These are phyloP conservation scores for Varecia variegata DNA, from an alignment of 2,797 vertebrate species.

Conservation along the genomic window DNA sequence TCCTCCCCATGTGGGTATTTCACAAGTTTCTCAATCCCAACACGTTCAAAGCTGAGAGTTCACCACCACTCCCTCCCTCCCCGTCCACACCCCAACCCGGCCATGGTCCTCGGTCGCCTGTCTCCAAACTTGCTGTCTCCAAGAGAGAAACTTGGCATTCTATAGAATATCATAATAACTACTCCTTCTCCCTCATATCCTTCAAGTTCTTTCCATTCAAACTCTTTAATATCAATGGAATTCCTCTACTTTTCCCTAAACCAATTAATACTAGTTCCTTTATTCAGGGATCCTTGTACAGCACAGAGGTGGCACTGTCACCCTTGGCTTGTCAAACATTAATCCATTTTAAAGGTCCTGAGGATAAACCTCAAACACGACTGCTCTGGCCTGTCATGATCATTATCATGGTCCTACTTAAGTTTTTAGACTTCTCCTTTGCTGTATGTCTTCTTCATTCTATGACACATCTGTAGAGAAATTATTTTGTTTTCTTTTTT, in stretches of 20 bases:
- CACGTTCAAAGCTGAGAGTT: background rate
- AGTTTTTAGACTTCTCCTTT: background rate
- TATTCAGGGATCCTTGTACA: background rate
- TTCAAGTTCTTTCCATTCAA: background rate
- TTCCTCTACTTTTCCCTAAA: background rate
- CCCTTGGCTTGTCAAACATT: background rate
- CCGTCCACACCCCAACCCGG: too few relatives aligned
- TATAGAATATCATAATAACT: background rate
- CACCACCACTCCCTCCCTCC: too few relatives aligned
- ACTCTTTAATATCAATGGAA: background rate
- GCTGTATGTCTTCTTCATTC: background rate
- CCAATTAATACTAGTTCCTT: background rate
- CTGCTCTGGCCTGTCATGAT: background rate
- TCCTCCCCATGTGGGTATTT: rapidly evolving
- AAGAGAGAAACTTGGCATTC: background rate
- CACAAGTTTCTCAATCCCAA: background rate
- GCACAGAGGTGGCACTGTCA: background rate
- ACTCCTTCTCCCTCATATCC: background rate
- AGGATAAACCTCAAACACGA: background rate
- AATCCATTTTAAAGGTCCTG: background rate
- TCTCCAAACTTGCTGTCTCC: background rate
- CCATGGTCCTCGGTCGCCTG: background rate
- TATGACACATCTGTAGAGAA: background rate
- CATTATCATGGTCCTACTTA: background rate
- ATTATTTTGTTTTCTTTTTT: background rate